These are phyloP conservation scores for Alloscopus bannaensis DNA, from an alignment of 2,888 invertebrate genomes.

Conservation along the genomic window DNA sequence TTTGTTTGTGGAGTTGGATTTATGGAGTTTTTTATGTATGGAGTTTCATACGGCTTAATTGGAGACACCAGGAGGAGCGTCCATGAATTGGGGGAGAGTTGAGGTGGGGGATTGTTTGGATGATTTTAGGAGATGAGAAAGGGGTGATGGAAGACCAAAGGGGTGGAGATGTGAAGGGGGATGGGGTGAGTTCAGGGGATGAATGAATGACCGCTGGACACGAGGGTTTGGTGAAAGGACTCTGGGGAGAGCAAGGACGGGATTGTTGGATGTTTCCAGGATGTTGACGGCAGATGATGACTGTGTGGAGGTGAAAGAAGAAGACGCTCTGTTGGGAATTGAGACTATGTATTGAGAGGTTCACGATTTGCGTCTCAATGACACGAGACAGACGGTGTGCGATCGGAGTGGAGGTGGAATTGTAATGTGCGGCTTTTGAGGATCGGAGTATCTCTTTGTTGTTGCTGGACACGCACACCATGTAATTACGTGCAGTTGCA, in stretches of 20 bases:
- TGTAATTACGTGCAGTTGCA: too few species aligned
- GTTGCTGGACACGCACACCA: not conserved
- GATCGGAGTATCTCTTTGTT: not conserved
- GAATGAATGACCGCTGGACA: not conserved
- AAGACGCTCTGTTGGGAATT: not conserved
- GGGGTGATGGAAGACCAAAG: not conserved
- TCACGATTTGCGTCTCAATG: not conserved
- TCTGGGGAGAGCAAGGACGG: not conserved
- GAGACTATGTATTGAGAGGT: not conserved
- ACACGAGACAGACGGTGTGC: too few species aligned
- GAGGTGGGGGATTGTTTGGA: not conserved
- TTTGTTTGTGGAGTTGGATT: not conserved
- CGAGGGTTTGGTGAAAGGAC: not conserved
- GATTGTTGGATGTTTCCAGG: constrained; percentile 12
- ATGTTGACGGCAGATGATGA: constrained; percentile 40
- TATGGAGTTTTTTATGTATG: not conserved
- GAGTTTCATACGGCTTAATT: not conserved
- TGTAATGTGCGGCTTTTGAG: not conserved
- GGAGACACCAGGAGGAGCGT: not conserved
- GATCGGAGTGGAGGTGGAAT: too few species aligned
- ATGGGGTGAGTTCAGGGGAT: not conserved
- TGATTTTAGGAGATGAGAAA: not conserved
- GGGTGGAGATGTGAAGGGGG: not conserved
- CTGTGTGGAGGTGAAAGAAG: constrained; percentile 9
- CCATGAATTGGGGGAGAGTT: not conserved